Evolutionary conservation across 1,140 invertebrate genomes (phyloP).

Genomic region (Cecropterus lyciades): DNA sequence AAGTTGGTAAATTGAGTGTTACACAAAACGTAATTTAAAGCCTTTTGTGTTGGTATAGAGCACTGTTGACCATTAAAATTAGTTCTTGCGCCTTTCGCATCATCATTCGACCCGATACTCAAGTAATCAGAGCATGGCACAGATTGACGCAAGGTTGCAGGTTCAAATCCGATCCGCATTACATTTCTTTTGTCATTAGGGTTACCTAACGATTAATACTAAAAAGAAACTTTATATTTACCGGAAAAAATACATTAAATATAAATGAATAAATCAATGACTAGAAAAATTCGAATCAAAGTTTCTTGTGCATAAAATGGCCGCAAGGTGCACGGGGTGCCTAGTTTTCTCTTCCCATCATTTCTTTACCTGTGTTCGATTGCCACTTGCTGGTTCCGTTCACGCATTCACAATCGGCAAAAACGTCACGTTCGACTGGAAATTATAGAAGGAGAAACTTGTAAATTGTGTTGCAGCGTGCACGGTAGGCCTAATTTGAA

Average conservation of each 20-base stretch:
- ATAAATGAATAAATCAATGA: too few relatives aligned
- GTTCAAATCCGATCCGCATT: conserved; percentile 5
- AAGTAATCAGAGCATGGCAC: conserved; percentile 26
- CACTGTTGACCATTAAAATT: conserved; percentile 21
- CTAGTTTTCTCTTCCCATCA: conserved; percentile 69
- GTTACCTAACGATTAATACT: neutral
- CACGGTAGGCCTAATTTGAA: conserved; percentile 16
- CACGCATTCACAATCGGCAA: conserved; percentile 44
- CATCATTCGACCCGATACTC: conserved; percentile 25
- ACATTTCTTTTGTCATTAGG: conserved; percentile 17
- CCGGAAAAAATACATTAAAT: neutral
- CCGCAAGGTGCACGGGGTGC: conserved; percentile 21
- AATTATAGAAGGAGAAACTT: conserved; percentile 56
- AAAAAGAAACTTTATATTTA: neutral
- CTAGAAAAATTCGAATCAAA: too few relatives aligned
- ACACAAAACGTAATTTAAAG: conserved; percentile 20
- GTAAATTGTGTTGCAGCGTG: conserved; percentile 42
- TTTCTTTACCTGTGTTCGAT: conserved; percentile 52
- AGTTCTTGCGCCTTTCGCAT: conserved; percentile 23
- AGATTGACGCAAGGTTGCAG: conserved; percentile 25
- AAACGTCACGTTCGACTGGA: conserved; percentile 52
- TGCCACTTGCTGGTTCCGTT: conserved; percentile 49
- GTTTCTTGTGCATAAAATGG: conserved; percentile 4
- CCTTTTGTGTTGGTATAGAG: conserved; percentile 19
- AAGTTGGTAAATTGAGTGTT: conserved; percentile 9